phyloP scores from a whole-genome alignment of 2,888 invertebrate species.

The Epirrhoe alternata region DNA sequence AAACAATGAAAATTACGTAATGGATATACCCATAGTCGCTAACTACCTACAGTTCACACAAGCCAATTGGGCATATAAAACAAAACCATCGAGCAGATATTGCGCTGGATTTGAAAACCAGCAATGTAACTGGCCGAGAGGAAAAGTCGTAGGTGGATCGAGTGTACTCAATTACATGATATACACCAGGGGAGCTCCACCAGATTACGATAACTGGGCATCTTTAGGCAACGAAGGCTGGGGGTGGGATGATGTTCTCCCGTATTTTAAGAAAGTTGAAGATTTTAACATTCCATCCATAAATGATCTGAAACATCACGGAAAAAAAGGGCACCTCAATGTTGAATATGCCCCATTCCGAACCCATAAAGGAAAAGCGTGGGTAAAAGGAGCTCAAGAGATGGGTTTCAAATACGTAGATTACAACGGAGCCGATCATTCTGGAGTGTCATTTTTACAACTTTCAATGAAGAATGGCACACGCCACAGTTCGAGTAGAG shows the following conservation, averaged over 20 bases:
- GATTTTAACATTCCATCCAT: constrained; percentile 86
- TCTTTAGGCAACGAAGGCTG: constrained; percentile 89
- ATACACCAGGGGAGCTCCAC: constrained; percentile 88
- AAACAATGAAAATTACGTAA: constrained; percentile 87
- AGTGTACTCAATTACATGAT: constrained; percentile 93
- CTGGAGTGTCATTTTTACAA: constrained; percentile 87
- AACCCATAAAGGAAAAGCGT: constrained; percentile 80
- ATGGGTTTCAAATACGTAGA: constrained; percentile 86
- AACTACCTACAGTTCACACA: constrained; percentile 89
- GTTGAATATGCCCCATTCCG: constrained; percentile 83
- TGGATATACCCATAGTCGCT: constrained; percentile 91
- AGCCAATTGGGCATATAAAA: constrained; percentile 93
- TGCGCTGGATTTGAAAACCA: constrained; percentile 91
- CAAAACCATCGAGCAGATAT: constrained; percentile 89
- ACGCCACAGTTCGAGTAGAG: constrained; percentile 88
- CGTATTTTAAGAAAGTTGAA: constrained; percentile 92
- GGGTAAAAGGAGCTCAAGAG: constrained; percentile 87
- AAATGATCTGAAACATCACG: constrained; percentile 81
- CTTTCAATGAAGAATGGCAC: constrained; percentile 87
- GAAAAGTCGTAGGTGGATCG: constrained; percentile 93
- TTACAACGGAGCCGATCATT: constrained; percentile 86
- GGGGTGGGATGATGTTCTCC: constrained; percentile 89
- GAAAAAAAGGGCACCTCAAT: constrained; percentile 83
- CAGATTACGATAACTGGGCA: constrained; percentile 92
- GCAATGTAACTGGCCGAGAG: constrained; percentile 92